Evolutionary conservation across 1,140 invertebrate genomes (phyloP), one percentile per base, ranked within the genome.

Genomic region (Andrena cerasifolii): DNA sequence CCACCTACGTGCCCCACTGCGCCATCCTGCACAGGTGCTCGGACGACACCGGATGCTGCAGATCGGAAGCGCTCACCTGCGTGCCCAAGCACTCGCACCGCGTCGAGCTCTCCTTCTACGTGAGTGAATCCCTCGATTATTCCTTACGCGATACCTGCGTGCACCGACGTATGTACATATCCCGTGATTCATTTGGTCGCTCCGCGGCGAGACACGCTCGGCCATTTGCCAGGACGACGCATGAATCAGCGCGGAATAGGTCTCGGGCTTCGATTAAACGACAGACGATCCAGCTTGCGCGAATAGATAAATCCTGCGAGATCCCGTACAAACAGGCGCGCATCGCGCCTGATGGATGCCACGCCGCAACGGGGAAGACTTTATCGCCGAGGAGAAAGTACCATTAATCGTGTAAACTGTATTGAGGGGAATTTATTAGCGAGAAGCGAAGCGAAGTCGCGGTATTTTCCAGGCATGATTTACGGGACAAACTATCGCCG

Each of bases 21-120:
- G 96, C 95, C 5, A 94, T 96, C 24, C 87, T 97, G 51, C 95
- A 96, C 87, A 94, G 95, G 74, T 97, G 96, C 86, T 94, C 95
- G n/a, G 96, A 96, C 84, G 95, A 96, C 88, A 96, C 95, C 12
- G 96, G 96, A 71, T 97, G 96, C 88, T 97, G 96, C 86, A 90
- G 88, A 31, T 93, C 93, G 18, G 94, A 95, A 73, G 88, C 91
- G 5, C 91, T 94, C 58, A 95, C 94, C 28, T 97, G 96, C 87
- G 94, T 94, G 31, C 94, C 96, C 2, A 96, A 96, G 86, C 92
- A 92, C 3, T 93, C 93, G 14, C 93, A 95, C 56, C 92, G 91
- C 56, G 94, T 97, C 24, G 94, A 95, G 71, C 93, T 96, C 21
- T 94, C 94, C 83, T 96, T 97, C 89, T 95, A 95, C 89, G 96